Conservation (phyloP, 2,113 vertebrate genomes). For the Eulacestoma nigropectus region DNA sequence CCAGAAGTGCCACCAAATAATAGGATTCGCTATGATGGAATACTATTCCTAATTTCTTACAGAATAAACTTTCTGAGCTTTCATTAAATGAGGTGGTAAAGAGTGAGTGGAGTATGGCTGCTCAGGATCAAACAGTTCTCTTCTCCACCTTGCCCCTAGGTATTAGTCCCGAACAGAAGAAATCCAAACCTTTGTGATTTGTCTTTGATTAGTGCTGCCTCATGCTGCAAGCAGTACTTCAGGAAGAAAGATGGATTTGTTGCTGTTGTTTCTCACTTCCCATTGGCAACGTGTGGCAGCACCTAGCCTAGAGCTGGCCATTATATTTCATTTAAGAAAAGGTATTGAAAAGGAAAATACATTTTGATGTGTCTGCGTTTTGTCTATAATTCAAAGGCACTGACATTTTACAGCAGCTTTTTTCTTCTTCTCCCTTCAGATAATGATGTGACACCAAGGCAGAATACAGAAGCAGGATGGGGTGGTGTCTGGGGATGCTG, state of each 20-base stretch:
- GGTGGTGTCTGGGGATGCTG: background rate
- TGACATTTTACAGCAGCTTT: background rate
- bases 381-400: conserved; percentile 30
- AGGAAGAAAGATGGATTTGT: conserved; percentile 42
- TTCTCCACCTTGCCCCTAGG: conserved; percentile 8
- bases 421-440: background rate
- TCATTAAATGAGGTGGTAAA: conserved; percentile 2
- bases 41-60: background rate
- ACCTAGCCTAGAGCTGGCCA: conserved; percentile 20
- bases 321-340: conserved; percentile 51
- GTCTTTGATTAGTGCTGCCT: conserved; percentile 56
- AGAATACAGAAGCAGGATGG: background rate
- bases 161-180: conserved; percentile 25
- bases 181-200: conserved; percentile 42
- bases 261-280: conserved; percentile 48
- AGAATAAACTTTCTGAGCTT: conserved; percentile 1
- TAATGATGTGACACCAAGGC: background rate
- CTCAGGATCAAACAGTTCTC: background rate
- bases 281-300: background rate
- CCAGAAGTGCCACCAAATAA: background rate
- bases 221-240: conserved; percentile 36
- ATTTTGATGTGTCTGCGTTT: conserved; percentile 27
- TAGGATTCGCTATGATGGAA: background rate
- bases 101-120: background rate
- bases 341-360: conserved; percentile 13